Evolutionary conservation across 2,888 invertebrate species (phyloP).

Genomic region (Aradus depressus): DNA sequence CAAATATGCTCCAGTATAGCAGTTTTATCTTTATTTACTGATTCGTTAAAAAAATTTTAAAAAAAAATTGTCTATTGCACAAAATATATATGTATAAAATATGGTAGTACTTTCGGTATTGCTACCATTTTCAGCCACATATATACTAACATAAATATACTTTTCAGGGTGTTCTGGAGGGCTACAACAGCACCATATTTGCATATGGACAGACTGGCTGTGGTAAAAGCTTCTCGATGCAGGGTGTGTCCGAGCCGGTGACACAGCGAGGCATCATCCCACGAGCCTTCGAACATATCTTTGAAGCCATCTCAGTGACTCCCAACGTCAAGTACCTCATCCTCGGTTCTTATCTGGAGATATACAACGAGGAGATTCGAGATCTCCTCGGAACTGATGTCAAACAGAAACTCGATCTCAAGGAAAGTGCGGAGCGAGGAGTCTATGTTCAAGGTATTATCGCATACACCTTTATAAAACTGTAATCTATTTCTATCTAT

Average conservation of each 20-base stretch:
- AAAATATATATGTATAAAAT: no score
- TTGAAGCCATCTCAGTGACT: conserved; percentile 69
- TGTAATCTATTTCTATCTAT: no score
- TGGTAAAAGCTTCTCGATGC: conserved; percentile 86
- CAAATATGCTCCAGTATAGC: no score
- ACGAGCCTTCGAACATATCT: conserved; percentile 75
- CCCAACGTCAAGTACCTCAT: conserved; percentile 59
- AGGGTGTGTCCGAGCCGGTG: conserved; percentile 48
- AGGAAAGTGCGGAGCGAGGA: conserved; percentile 53
- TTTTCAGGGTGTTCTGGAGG: conserved; percentile 66
- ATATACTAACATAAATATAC: no score
- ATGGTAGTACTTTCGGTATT: no score
- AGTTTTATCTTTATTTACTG: no score
- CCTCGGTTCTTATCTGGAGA: conserved; percentile 69
- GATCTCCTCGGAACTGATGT: conserved; percentile 52
- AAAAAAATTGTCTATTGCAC: no score
- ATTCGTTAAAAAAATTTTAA: no score
- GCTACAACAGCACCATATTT: conserved; percentile 86
- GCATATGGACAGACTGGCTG: conserved; percentile 90
- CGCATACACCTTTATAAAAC: no score
- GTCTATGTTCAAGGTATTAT: conserved; percentile 50
- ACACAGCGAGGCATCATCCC: conserved; percentile 53
- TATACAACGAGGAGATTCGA: conserved; percentile 70
- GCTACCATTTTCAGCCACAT: no score
- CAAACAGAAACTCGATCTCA: conserved; percentile 50